Evolutionary conservation across 1,140 invertebrate genomes (phyloP).

Genomic region (Neotoxoptera formosana): DNA sequence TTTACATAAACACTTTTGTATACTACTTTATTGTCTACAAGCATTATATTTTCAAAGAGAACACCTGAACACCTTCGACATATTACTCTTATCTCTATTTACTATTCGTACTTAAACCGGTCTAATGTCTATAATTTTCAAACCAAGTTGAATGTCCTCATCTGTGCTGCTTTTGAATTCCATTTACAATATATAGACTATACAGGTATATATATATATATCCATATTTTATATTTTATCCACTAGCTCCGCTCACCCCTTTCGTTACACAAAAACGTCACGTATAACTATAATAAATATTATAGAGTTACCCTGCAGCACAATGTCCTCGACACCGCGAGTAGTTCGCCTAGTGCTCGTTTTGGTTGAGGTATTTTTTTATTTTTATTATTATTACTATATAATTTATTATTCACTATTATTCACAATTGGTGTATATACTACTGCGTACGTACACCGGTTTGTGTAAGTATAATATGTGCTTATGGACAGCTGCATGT

Average conservation of each 20-base stretch:
- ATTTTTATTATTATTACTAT: slow-evolving; percentile 10
- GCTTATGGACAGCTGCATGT: slow-evolving; percentile 43
- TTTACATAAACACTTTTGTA: not conserved
- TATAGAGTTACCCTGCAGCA: slow-evolving; percentile 15
- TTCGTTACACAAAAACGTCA: slow-evolving; percentile 4
- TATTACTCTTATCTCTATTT: not conserved
- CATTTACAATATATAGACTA: too few relatives aligned
- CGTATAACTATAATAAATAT: slow-evolving; percentile 29
- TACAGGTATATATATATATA: not conserved
- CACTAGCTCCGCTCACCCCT: not conserved
- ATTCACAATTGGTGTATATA: not conserved
- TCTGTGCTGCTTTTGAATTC: not conserved
- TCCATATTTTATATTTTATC: not conserved
- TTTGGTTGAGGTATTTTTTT: slow-evolving; percentile 57
- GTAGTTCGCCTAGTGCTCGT: slow-evolving; percentile 42
- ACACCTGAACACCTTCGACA: not conserved
- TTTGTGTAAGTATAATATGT: not conserved
- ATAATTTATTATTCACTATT: not conserved
- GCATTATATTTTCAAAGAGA: not conserved
- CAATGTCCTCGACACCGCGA: not conserved
- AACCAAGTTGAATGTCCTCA: slow-evolving; percentile 10
- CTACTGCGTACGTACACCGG: not conserved
- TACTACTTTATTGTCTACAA: not conserved
- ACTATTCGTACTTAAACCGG: not conserved
- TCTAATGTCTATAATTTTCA: slow-evolving; percentile 16